These are phyloP conservation scores for Dromas ardeola DNA, from an alignment of 2,113 vertebrate species.

Conservation along the genomic window DNA sequence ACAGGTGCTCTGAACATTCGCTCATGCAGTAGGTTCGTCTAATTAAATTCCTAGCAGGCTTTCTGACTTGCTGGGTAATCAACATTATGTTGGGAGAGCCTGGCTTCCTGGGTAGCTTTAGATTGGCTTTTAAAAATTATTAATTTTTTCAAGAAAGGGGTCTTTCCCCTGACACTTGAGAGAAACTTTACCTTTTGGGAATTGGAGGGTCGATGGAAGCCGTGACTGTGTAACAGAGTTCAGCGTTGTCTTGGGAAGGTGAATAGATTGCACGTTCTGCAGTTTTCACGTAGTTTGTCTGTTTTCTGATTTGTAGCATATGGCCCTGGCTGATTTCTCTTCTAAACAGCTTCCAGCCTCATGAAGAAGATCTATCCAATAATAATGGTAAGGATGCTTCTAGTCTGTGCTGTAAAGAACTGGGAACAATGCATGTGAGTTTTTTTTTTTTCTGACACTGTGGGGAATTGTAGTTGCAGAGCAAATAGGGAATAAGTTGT, in stretches of 20 bases:
- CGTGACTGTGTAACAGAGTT: background rate
- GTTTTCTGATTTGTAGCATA: constrained; percentile 78
- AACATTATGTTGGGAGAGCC: background rate
- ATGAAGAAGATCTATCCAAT: constrained; percentile 86
- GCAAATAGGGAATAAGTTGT: background rate
- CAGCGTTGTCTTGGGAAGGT: background rate
- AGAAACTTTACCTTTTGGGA: background rate
- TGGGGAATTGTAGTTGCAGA: background rate
- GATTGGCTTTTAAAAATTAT: background rate
- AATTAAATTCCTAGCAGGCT: background rate
- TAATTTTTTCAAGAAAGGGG: background rate
- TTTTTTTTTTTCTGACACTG: background rate
- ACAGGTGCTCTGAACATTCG: background rate
- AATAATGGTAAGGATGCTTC: constrained; percentile 80
- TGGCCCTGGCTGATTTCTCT: constrained; percentile 98
- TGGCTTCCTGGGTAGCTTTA: background rate
- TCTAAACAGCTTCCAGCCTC: constrained; percentile 95
- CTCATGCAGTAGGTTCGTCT: background rate
- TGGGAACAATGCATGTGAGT: accelerated
- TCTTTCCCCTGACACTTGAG: background rate
- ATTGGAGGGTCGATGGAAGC: background rate
- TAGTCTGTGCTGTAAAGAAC: background rate
- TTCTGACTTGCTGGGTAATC: background rate
- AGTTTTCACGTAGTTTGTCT: background rate
- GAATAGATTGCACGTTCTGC: background rate